phyloP scores from a whole-genome alignment of 2,888 invertebrate species.

The Sericinus montela region DNA sequence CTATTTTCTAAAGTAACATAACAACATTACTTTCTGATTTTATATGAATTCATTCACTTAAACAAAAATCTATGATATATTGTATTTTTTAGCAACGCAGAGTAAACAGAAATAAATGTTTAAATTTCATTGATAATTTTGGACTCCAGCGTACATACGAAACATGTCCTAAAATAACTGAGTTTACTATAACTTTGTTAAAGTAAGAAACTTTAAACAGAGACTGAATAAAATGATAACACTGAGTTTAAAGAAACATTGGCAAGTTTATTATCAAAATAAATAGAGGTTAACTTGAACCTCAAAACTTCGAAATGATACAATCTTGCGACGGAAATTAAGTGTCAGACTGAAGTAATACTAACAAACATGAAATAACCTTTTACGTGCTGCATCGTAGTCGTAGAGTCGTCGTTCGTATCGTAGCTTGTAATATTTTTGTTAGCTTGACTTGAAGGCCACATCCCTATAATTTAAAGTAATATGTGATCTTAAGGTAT shows the following conservation, averaged over 20 bases:
- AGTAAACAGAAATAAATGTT: not conserved
- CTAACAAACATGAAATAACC: constrained; percentile 49
- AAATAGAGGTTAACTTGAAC: not conserved
- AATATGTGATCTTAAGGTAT: constrained; percentile 22
- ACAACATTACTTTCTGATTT: constrained; percentile 23
- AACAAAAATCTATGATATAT: constrained; percentile 18
- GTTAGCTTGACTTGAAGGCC: constrained; percentile 53
- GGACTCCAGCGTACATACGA: not conserved
- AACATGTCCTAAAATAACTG: not conserved
- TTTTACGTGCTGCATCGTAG: constrained; percentile 49
- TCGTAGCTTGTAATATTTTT: too few relatives aligned
- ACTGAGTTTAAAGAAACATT: not conserved
- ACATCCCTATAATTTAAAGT: constrained; percentile 25
- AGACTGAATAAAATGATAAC: not conserved
- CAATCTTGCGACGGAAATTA: constrained; percentile 13
- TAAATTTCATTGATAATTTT: constrained; percentile 13
- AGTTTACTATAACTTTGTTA: not conserved
- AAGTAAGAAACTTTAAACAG: constrained; percentile 2
- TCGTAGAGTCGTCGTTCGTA: too few relatives aligned
- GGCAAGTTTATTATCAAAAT: not conserved
- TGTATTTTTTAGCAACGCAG: constrained; percentile 10
- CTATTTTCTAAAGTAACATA: constrained; percentile 29
- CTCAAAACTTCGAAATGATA: not conserved
- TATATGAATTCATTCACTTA: constrained; percentile 5
- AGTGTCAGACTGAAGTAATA: constrained; percentile 22